Evolutionary conservation across 2,113 vertebrate species (phyloP), one percentile per base, ranked within the genome.

Genomic region (Pelecanoides urinatrix): DNA sequence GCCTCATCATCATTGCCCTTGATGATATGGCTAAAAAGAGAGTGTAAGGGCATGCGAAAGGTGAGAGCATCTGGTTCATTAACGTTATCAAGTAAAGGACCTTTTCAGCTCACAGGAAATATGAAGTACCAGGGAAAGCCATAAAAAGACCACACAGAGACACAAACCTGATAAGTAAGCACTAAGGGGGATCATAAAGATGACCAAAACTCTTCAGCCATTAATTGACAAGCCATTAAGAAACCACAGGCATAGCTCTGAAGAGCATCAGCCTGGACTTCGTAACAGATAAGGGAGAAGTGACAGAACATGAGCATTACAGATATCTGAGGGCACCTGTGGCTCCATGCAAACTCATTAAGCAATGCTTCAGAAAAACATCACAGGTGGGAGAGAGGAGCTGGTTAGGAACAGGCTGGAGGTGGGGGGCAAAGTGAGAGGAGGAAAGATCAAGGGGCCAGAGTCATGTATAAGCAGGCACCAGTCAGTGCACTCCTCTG

Each of bases 301-400:
- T 29, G 42, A 56, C 34, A 58, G 40, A 23, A n/a, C 19, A 14
- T 0, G 0, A 32, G 11, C 16, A 7, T 36, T 27, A 84, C 0
- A 4, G 38, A 4, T 18, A 85, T 7, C 36, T 42, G 38, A 67
- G 13, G 26, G 16, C 0, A 0, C 19, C 65, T 84, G 22, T 36
- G 40, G 29, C 52, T 47, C 79, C 68, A 40, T 2, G n/a, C 7
- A 65, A 78, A 56, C 11, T 44, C 19, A 72, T 10, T 65, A 83
- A 86, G 42, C 21, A 73, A 67, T 30, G 14, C 36, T 65, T 73
- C 66, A 52, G 77, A 16, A 38, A 92, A 71, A 3, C 1, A 1
- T 42, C 40, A 86, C n/a, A 55, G 7, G 16, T 29, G 1, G 3
- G 13, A 7, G 19, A 61, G 44, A 74, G 11, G 3, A 3, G 9